These are phyloP conservation scores for Apodemia mormo DNA, from an alignment of 2,888 invertebrate genomes.

Conservation along the genomic window DNA sequence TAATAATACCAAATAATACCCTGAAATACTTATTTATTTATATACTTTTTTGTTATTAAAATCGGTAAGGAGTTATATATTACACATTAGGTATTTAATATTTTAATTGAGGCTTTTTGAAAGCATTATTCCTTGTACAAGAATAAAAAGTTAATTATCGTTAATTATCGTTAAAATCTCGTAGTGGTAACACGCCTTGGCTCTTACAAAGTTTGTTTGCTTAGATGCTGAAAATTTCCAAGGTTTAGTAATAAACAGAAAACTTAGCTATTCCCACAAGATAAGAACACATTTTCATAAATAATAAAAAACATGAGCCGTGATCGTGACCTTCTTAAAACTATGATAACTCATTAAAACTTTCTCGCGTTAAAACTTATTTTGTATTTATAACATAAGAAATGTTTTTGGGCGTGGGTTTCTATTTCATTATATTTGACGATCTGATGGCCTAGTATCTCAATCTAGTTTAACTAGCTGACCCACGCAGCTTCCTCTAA, in stretches of 20 bases:
- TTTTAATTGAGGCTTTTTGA: not conserved
- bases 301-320: slow-evolving; percentile 6
- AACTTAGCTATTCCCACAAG: slow-evolving; percentile 11
- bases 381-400: not conserved
- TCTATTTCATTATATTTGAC: not conserved
- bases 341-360: slow-evolving; percentile 8
- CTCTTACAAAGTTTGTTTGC: slow-evolving; percentile 16
- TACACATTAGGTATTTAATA: too few relatives aligned
- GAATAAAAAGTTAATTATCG: not conserved
- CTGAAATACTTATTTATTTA: too few relatives aligned
- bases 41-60: not conserved
- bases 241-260: slow-evolving; percentile 13
- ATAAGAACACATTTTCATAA: slow-evolving; percentile 15
- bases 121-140: not conserved
- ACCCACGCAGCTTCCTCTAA: too few relatives aligned
- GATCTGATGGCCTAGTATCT: too few relatives aligned
- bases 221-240: not conserved
- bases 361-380: not conserved
- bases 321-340: slow-evolving; percentile 10
- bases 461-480: too few relatives aligned
- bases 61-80: not conserved
- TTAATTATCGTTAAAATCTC: not conserved
- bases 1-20: too few relatives aligned
- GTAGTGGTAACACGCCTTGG: not conserved
- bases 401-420: not conserved